These are phyloP conservation scores for Erebia ligea DNA, from an alignment of 2,888 invertebrate genomes.

Conservation along the genomic window DNA sequence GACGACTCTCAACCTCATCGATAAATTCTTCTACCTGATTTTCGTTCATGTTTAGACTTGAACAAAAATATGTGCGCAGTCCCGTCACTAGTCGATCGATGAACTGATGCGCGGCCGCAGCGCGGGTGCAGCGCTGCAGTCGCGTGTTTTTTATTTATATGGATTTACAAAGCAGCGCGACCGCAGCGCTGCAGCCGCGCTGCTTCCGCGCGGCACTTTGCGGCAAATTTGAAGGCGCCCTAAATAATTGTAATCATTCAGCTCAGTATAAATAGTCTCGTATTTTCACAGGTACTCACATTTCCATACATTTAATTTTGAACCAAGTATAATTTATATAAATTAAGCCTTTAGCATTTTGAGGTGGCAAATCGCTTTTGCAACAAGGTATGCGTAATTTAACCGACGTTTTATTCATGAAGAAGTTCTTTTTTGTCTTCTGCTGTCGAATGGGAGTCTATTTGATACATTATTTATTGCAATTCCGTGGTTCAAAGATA, in stretches of 20 bases:
- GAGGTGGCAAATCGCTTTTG: neutral
- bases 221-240: no score
- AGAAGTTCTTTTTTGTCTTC: constrained; percentile 61
- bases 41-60: no score
- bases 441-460: constrained; percentile 70
- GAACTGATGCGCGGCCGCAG: no score
- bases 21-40: no score
- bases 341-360: neutral
- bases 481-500: constrained; percentile 91
- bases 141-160: no score
- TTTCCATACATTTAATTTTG: neutral
- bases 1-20: no score
- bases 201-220: no score
- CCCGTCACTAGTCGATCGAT: no score
- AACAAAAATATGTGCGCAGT: no score
- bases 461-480: constrained; percentile 72
- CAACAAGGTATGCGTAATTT: neutral
- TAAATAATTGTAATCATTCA: neutral
- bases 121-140: no score
- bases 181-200: no score
- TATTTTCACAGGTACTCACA: constrained; percentile 34
- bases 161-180: no score
- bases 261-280: constrained; percentile 15
- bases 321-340: neutral
- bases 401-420: constrained; percentile 28